phyloP scores from a whole-genome alignment of 2,797 vertebrate species.

The Phrynocephalus forsythii region DNA sequence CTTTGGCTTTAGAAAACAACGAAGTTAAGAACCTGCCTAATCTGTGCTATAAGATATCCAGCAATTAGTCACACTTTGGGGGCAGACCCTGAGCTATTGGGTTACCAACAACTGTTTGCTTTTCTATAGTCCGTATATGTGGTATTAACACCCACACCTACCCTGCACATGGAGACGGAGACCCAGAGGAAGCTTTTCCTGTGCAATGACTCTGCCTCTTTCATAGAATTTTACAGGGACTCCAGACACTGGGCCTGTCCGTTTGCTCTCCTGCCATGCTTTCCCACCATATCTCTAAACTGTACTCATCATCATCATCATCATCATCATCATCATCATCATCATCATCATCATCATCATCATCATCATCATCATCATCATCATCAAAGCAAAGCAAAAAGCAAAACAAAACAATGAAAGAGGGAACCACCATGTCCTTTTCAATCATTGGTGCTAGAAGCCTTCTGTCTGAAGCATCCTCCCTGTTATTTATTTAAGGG shows the following conservation, averaged over 20 bases:
- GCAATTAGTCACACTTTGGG: not conserved
- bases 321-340: not conserved
- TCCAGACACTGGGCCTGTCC: not conserved
- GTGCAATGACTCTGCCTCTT: not conserved
- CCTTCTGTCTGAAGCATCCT: not conserved
- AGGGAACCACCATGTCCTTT: not conserved
- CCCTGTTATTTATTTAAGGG: too few species aligned
- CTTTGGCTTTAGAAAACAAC: not conserved
- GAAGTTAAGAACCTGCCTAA: conserved; percentile 4
- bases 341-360: not conserved
- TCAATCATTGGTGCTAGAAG: not conserved
- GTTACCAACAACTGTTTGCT: not conserved
- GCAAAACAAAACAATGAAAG: not conserved
- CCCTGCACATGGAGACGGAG: not conserved
- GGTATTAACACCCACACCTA: not conserved
- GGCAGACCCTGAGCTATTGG: conserved; percentile 3
- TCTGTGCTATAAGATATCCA: not conserved
- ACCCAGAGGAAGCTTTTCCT: not conserved
- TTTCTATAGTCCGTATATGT: not conserved
- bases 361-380: not conserved
- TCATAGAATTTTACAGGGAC: not conserved
- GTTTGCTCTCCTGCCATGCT: not conserved
- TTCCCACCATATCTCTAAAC: not conserved
- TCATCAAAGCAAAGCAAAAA: not conserved
- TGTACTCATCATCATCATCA: not conserved